Conservation (phyloP, 2,888 invertebrate genomes). For the Deilephila porcellus region DNA sequence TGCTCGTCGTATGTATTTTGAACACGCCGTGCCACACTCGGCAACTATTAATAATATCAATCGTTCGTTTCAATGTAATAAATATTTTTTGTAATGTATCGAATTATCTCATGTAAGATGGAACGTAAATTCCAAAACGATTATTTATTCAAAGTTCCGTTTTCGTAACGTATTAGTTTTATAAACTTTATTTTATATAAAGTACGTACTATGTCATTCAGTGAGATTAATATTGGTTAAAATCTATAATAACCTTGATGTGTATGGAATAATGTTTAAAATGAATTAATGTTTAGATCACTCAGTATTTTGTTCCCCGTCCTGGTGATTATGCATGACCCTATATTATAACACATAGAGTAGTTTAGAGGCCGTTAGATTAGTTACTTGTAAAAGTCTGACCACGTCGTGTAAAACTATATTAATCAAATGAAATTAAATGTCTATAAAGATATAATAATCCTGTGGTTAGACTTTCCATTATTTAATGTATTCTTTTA, state of each 20-base stretch:
- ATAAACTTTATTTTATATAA: constrained; percentile 15
- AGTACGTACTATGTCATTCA: constrained; percentile 23
- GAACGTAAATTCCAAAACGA: not conserved
- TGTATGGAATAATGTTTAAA: constrained; percentile 17
- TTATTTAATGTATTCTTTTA: constrained; percentile 26
- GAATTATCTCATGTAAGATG: not conserved
- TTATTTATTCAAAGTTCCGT: constrained; percentile 8
- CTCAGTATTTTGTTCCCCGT: constrained; percentile 28
- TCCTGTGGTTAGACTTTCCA: constrained; percentile 26
- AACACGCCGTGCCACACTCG: constrained; percentile 2
- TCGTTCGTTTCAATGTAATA: constrained; percentile 4
- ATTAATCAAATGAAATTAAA: constrained; percentile 22
- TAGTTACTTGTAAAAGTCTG: constrained; percentile 26
- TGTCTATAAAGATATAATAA: constrained; percentile 25
- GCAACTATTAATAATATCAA: not conserved
- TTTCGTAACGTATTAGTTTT: constrained; percentile 6
- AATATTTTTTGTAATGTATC: constrained; percentile 22
- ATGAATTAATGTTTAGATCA: constrained; percentile 27
- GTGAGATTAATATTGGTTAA: constrained; percentile 26
- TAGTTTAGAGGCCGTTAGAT: constrained; percentile 25
- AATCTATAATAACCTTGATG: constrained; percentile 9
- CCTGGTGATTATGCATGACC: constrained; percentile 27
- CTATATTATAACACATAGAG: constrained; percentile 26
- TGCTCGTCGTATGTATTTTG: constrained; percentile 20
- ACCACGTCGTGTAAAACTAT: constrained; percentile 20